A percentile compares a stretch with the other conserved stretches of the same genome.
Conservation (phyloP, 2,797 vertebrate genomes). For the Gorsachius magnificus region DNA sequence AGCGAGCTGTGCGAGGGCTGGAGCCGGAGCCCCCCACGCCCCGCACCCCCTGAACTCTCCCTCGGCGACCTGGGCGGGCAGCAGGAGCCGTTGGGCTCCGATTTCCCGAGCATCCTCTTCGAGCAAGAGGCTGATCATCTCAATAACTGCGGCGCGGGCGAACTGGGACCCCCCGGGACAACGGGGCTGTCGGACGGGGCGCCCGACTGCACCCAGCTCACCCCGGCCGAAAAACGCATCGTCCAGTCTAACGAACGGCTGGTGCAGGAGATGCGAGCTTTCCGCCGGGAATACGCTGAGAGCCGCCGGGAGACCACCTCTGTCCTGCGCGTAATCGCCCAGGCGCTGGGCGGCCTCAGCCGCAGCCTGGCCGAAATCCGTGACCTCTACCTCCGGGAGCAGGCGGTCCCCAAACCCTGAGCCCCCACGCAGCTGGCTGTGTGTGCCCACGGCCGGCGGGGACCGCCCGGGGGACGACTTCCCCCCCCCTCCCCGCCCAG, state of each 20-base stretch:
- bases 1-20: not conserved
- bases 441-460: not conserved
- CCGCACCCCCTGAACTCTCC: not conserved
- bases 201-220: not conserved
- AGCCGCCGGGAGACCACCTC: not conserved
- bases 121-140: slow-evolving; percentile 6
- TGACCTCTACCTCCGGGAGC: slow-evolving; percentile 43
- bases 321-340: not conserved
- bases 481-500: not conserved
- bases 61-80: not conserved
- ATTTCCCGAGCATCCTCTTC: not conserved
- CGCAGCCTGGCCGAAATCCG: slow-evolving; percentile 7
- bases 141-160: not conserved
- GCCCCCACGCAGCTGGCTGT: slow-evolving; percentile 39
- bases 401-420: slow-evolving; percentile 6
- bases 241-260: slow-evolving; percentile 9
- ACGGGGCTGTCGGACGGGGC: not conserved
- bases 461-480: not conserved
- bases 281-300: slow-evolving; percentile 19
- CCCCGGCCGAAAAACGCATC: not conserved
- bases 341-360: not conserved
- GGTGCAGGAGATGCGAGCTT: slow-evolving; percentile 41
- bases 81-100: slow-evolving; percentile 4
- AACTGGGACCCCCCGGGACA: not conserved
- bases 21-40: not conserved